Percentiles rank a stretch among this genome's conserved stretches.
Evolutionary conservation across 2,797 vertebrate species (phyloP).

Genomic region (Vespertilio murinus): DNA sequence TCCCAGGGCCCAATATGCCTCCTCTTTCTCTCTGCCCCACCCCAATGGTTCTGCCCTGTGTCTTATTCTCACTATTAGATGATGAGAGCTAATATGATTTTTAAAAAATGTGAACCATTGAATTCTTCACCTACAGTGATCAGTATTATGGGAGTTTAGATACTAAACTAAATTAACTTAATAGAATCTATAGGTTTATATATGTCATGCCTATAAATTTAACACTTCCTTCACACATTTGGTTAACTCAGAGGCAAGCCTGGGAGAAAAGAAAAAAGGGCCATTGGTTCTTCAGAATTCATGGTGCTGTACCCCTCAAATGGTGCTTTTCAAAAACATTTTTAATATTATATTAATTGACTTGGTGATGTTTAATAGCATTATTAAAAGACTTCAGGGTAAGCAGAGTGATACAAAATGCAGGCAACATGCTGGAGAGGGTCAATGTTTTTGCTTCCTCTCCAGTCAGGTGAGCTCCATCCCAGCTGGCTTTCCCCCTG

Average conservation of each 20-base stretch:
- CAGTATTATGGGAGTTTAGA: not conserved
- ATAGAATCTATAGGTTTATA: not conserved
- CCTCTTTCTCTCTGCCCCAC: not conserved
- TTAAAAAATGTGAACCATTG: not conserved
- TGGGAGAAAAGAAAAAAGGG: not conserved
- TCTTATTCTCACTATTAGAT: not conserved
- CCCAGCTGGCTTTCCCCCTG: not conserved
- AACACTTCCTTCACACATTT: not conserved
- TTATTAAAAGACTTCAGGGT: not conserved
- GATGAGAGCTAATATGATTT: not conserved
- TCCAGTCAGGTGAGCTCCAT: not conserved
- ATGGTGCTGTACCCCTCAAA: not conserved
- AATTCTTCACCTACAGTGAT: not conserved
- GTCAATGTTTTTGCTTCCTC: not conserved
- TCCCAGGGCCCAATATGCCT: not conserved
- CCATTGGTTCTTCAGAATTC: not conserved
- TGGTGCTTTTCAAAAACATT: conserved; percentile 13
- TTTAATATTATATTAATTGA: not conserved
- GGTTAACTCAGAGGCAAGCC: not conserved
- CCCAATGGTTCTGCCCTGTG: not conserved
- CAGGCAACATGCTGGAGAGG: not conserved
- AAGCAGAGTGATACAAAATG: not conserved
- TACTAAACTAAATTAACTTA: not conserved
- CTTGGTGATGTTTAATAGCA: not conserved
- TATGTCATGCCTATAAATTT: not conserved